Evolutionary conservation across 2,113 vertebrate genomes (phyloP).

Genomic region (Misgurnus anguillicaudatus): DNA sequence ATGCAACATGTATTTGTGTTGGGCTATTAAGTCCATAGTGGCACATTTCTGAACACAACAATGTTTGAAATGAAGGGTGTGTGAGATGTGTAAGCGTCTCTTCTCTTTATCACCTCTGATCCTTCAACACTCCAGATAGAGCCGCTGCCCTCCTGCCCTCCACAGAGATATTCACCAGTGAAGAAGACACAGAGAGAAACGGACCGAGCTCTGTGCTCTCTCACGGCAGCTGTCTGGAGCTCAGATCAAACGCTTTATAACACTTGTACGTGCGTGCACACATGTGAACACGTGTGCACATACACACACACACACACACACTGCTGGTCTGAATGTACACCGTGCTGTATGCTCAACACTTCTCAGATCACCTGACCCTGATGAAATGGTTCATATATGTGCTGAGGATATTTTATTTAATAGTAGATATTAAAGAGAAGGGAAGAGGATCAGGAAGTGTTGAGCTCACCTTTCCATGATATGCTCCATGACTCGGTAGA

Average conservation of each 20-base stretch:
- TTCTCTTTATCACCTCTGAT: slow-evolving; percentile 8
- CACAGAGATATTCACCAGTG: neutral
- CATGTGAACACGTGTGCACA: too few species aligned
- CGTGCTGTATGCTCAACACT: neutral
- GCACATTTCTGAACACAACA: neutral
- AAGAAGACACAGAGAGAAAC: neutral
- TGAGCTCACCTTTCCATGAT: too few species aligned
- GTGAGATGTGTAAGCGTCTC: neutral
- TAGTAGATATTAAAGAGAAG: too few species aligned
- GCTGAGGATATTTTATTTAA: neutral
- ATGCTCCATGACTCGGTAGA: too few species aligned
- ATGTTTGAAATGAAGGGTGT: neutral
- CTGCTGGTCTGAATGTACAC: neutral
- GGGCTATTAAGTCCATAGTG: neutral
- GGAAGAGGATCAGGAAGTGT: too few species aligned
- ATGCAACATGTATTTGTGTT: neutral
- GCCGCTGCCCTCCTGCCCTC: slow-evolving; percentile 23
- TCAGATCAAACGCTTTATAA: neutral
- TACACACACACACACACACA: neutral
- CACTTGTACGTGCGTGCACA: too few species aligned
- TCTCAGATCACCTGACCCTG: neutral
- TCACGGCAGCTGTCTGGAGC: slow-evolving; percentile 4
- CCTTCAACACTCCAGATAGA: slow-evolving; percentile 30
- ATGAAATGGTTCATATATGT: neutral
- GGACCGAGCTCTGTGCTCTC: neutral